Base-by-base conservation (phyloP, 2,888 invertebrate species). In the Spisula solida region DNA sequence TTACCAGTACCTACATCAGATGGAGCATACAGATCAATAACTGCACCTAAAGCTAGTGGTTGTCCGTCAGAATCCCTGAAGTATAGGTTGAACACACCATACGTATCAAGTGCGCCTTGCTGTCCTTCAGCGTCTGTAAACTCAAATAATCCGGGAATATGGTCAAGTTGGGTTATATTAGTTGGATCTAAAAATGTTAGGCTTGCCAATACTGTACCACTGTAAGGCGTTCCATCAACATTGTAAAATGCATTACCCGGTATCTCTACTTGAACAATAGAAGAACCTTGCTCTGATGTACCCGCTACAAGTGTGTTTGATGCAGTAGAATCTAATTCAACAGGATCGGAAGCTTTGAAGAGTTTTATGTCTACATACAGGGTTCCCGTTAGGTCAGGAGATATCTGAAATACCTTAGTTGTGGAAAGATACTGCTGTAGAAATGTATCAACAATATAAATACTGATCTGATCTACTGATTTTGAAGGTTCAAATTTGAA, bases 121-220 rank as follows among this genome's bases (percentile, higher is more conserved):
- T 31, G 20, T 6, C 79, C 79, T 79, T 79, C 79, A 31, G 16
- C 34, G 79, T 79, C 79, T 79, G 47, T 79, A n/a, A 47, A 79
- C n/a, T 47, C n/a, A n/a, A 79, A 79, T n/a, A 79, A 5, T 79
- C 79, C 79, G 2, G 79, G 79, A 20, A 79, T 25, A 20, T 31
- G 18, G 29, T 34, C 31, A 10, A 79, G 18, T 5, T 20, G 8
- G 2, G 79, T 47, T 2, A 29, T 12, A n/a, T 79, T 79, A 6
- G 79, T 47, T 79, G 79, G 41, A 79, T 79, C 79, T 79, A 79
- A 34, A 79, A 79, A 79, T 6, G 79, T 79, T 47, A 79, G 34
- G n/a, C 79, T 79, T n/a, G 79, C 79, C 0, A 31, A 34, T 31
- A 79, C 79, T 5, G 34, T 79, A 6, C 79, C 79, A 34, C 8